Evolutionary conservation across 37 sponge, comb jelly and placozoan species (phyloP), one percentile per base, ranked within the genome.

Genomic region (Oopsacas minuta): DNA sequence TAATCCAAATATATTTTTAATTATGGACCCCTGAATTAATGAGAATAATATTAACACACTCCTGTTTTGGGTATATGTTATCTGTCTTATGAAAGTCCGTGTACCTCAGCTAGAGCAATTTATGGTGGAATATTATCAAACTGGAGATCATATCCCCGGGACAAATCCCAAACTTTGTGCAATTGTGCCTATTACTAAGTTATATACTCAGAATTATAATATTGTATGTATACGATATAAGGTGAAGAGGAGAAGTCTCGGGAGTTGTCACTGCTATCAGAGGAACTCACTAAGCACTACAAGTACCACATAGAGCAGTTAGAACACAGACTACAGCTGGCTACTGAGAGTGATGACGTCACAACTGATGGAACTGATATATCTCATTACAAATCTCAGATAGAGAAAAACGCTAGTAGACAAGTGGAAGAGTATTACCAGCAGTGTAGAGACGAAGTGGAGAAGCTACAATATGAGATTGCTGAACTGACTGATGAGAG

Each of bases 271-370:
- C 75, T 61, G 32, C 30, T 61, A 3, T 61, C 75, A 61, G 75
- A 61, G 30, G 75, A 61, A 34, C 75, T 61, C 3, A 61, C 75
- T n/a, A 61, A 61, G 75, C 75, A 61, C 28, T 61, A 61, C 75
- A 61, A 61, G 75, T 61, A 12, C 75, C 75, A 61, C 75, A n/a
- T 61, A 61, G 75, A 61, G 75, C 75, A 61, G 75, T 34, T 61
- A 34, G 75, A 61, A 12, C 28, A 10, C 32, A 61, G 22, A 34
- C 75, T 61, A 61, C 75, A 61, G 75, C 75, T 61, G 75, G 22
- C 22, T 34, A 61, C 5, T 3, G 75, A 61, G 75, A 61, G 17
- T 12, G 75, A n/a, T n/a, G 49, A 15, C 49, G 49, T 42, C 49
- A 42, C 49, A 15, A 20, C 28, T 20, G 75, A 61, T n/a, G 75